Base-by-base conservation (phyloP, 1,140 invertebrate species). In the Octopus bimaculoides region DNA sequence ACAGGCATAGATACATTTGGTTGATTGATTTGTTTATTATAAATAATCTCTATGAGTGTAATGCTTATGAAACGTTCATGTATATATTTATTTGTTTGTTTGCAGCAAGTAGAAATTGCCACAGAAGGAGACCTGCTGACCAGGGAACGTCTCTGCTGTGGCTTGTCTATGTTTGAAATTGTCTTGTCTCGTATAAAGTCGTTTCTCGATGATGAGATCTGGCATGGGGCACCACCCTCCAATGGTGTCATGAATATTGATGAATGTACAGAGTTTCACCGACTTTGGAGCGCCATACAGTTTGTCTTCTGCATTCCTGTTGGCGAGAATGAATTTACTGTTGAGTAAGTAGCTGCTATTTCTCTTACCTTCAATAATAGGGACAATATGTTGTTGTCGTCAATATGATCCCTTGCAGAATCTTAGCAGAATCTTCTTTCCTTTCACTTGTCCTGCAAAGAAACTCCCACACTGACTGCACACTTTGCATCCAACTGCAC, bases 231-330 rank as follows among this genome's bases (percentile, higher is more conserved):
- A 54, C 83, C 87, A 6, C 95, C 96, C 75, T 94, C 96, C 66
- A 96, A 98, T 91, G 95, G 96, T 52, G 96, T 98, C 1, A 97
- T 98, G 91, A 96, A 97, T 89, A 94, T 99, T 10, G 97, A 99
- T 89, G 97, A 99, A 89, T 99, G 97, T 88, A 95, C 94, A 0
- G 98, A 99, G 91, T 99, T 99, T 89, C 97, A 99, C 91, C 93
- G 97, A 61, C 91, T 99, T 53, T 99, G 98, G 98, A 99, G 97
- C 7, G 97, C 97, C 0, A 91, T 99, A 17, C 98, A 99, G 91
- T 99, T 99, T 92, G 95, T 99, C 20, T 99, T 98, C 89, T 99
- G 97, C 88, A 97, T 98, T 87, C 97, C 98, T 3, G 96, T 98
- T 79, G 95, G 95, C n/a, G 96, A 98, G 84, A 97, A 96, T 26